Evolutionary conservation across 2,113 vertebrate genomes (phyloP).

Genomic region (Larimichthys crocea): DNA sequence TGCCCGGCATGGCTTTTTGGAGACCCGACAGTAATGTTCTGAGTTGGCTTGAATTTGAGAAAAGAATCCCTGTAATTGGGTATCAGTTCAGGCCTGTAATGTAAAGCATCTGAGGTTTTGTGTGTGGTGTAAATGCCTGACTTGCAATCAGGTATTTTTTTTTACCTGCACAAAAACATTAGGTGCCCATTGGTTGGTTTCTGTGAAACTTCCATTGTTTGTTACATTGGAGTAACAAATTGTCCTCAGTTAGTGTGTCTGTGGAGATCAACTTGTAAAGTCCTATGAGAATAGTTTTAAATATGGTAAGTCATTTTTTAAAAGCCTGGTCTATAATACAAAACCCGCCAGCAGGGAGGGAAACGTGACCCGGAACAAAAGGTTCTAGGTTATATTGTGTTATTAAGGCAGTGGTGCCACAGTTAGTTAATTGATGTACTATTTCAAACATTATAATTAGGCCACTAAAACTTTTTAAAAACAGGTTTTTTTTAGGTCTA

Average conservation of each 20-base stretch:
- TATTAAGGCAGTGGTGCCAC: neutral
- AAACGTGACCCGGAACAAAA: neutral
- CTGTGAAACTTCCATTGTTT: constrained; percentile 92
- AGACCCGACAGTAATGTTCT: constrained; percentile 85
- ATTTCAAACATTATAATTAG: neutral
- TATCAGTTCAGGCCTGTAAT: constrained; percentile 67
- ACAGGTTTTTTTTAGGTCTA: neutral
- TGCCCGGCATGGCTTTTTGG: constrained; percentile 65
- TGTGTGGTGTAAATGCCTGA: constrained; percentile 56
- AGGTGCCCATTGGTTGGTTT: constrained; percentile 87
- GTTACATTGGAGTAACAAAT: constrained; percentile 84
- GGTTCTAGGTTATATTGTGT: neutral
- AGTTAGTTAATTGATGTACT: neutral
- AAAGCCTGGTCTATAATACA: neutral
- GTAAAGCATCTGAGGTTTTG: constrained; percentile 76
- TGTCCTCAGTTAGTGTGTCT: constrained; percentile 45
- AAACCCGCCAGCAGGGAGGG: neutral
- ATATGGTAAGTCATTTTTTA: neutral
- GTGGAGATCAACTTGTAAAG: constrained; percentile 18
- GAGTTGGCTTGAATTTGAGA: constrained; percentile 76
- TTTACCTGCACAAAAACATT: constrained; percentile 47
- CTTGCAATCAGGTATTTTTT: constrained; percentile 47
- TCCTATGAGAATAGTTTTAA: neutral
- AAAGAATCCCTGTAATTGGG: neutral
- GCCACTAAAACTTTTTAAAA: neutral